Evolutionary conservation across 2,797 vertebrate genomes (phyloP).

Genomic region (Dipus sagitta): DNA sequence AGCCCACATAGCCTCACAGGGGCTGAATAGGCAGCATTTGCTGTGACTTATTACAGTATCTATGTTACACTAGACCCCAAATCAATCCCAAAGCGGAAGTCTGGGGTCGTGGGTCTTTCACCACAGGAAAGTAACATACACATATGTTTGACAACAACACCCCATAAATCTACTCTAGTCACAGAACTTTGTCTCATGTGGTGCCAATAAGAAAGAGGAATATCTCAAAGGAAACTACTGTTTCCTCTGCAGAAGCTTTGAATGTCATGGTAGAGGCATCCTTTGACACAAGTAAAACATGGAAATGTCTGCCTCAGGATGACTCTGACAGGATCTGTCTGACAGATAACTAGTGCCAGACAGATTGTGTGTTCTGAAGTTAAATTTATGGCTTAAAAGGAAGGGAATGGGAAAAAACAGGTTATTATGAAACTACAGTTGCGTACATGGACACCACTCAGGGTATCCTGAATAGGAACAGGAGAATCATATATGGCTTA

Average conservation of each 20-base stretch:
- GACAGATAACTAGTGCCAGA: neutral
- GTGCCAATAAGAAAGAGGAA: constrained; percentile 62
- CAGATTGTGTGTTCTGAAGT: constrained; percentile 35
- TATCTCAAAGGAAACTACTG: constrained; percentile 58
- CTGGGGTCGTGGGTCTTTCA: constrained; percentile 50
- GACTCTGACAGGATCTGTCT: neutral
- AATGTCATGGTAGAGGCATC: constrained; percentile 12
- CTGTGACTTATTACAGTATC: constrained; percentile 21
- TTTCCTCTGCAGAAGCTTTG: constrained; percentile 39
- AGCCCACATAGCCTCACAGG: neutral
- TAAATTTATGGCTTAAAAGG: neutral
- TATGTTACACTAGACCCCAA: neutral
- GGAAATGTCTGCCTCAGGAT: neutral
- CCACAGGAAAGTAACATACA: constrained; percentile 52
- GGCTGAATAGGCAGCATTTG: neutral
- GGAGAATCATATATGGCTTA: neutral
- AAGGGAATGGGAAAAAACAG: neutral
- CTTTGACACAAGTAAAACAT: constrained; percentile 37
- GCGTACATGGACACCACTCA: neutral
- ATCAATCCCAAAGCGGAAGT: constrained; percentile 41
- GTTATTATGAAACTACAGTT: constrained; percentile 11
- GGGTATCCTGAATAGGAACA: neutral
- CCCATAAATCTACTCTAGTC: constrained; percentile 63
- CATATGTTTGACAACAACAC: constrained; percentile 3
- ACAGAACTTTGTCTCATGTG: constrained; percentile 48